Evolutionary conservation across 2,113 vertebrate species (phyloP).

Genomic region (Eolophus roseicapilla): DNA sequence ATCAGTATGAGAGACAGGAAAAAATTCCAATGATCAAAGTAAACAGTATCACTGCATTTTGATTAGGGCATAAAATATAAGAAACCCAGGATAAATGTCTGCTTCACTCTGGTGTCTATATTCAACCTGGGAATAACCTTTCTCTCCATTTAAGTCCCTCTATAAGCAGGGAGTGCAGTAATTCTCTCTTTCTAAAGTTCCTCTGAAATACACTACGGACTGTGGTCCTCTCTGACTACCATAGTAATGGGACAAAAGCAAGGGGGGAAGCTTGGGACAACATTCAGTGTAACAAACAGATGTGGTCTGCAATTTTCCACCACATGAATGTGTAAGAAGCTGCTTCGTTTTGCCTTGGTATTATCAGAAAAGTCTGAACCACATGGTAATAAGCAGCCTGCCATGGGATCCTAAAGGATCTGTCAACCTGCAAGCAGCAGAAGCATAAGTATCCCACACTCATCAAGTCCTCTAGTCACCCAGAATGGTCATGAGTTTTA

Average conservation of each 20-base stretch:
- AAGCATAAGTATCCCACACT: not conserved
- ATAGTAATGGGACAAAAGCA: rapidly evolving
- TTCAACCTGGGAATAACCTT: not conserved
- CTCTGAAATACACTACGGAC: not conserved
- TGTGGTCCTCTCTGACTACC: rapidly evolving
- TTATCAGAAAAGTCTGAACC: not conserved
- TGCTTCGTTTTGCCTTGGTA: not conserved
- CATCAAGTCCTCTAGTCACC: not conserved
- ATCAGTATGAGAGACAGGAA: not conserved
- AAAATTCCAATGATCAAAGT: not conserved
- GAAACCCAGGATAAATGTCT: not conserved
- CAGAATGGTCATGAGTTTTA: not conserved
- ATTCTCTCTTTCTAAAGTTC: not conserved
- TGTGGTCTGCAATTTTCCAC: not conserved
- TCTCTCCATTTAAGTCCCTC: not conserved
- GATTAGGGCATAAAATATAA: constrained; percentile 1
- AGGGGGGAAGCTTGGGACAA: not conserved
- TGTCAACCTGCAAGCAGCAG: not conserved
- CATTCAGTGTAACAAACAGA: not conserved
- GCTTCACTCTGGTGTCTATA: not conserved
- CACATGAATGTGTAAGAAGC: not conserved
- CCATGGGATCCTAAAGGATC: not conserved
- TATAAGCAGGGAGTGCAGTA: not conserved
- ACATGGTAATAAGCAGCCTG: not conserved
- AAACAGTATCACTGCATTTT: not conserved